These are phyloP conservation scores for Rapana venosa DNA, from an alignment of 2,888 invertebrate species.

Conservation along the genomic window DNA sequence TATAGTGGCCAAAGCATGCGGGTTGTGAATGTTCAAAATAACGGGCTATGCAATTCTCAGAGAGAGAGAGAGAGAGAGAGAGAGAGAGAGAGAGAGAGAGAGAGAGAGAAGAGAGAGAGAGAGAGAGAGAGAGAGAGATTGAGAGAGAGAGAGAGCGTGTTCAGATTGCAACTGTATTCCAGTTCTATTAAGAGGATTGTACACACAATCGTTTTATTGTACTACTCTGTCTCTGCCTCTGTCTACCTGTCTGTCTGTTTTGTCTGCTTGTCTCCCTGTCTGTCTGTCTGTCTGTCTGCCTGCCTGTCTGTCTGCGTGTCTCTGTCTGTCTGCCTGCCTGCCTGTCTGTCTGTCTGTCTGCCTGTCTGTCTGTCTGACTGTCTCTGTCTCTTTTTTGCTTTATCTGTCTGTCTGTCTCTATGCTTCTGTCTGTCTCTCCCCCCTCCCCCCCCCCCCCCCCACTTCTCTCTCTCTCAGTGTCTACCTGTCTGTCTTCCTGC, in stretches of 20 bases:
- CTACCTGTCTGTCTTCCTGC: neutral
- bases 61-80: no score
- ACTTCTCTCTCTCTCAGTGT: conserved; percentile 6
- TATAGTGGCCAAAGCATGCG: no score
- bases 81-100: no score
- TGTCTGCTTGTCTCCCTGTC: neutral
- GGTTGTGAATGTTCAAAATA: no score
- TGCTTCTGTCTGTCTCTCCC: neutral
- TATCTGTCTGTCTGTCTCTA: neutral
- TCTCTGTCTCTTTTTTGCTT: neutral
- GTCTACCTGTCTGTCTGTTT: neutral
- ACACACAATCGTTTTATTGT: no score
- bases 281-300: neutral
- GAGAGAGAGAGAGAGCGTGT: no score
- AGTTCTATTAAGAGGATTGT: no score
- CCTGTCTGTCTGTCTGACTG: neutral
- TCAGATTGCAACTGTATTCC: no score
- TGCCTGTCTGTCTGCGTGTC: neutral
- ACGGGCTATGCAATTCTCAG: no score
- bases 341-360: neutral
- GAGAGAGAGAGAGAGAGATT: no score
- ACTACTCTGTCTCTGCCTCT: neutral
- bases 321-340: neutral
- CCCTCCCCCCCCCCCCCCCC: neutral
- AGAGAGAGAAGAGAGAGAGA: no score